A percentile compares a stretch with the other conserved stretches of the same genome.
Evolutionary conservation across 2,113 vertebrate species (phyloP).

Genomic region (Oenanthe melanoleuca): DNA sequence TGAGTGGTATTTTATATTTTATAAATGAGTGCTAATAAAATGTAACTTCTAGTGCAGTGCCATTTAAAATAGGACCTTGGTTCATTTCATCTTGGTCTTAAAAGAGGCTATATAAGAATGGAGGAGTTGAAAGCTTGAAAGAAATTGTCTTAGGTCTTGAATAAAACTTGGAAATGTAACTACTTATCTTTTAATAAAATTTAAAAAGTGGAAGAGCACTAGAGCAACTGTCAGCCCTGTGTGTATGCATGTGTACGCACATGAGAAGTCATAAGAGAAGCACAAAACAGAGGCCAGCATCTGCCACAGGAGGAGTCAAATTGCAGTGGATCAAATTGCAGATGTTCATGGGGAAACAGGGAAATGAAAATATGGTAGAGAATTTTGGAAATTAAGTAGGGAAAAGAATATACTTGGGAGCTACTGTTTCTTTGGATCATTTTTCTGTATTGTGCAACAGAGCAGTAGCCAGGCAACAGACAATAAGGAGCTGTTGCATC

Average conservation of each 20-base stretch:
- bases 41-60: neutral
- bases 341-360: neutral
- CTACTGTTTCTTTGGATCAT: neutral
- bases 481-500: neutral
- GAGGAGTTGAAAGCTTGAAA: neutral
- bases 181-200: neutral
- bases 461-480: neutral
- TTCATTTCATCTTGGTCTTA: neutral
- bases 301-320: neutral
- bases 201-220: neutral
- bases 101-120: neutral
- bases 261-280: neutral
- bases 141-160: neutral
- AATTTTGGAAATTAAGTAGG: neutral
- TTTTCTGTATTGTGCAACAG: neutral
- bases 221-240: neutral
- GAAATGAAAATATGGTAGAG: neutral
- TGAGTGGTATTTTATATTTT: neutral
- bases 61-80: neutral
- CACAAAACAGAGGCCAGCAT: neutral
- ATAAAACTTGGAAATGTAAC: neutral
- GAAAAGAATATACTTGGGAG: neutral
- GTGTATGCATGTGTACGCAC: fast-evolving
- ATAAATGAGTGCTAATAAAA: neutral
- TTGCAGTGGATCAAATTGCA: neutral